These are phyloP conservation scores for Tetramorium bicarinatum DNA, from an alignment of 2,888 invertebrate genomes.

Conservation along the genomic window DNA sequence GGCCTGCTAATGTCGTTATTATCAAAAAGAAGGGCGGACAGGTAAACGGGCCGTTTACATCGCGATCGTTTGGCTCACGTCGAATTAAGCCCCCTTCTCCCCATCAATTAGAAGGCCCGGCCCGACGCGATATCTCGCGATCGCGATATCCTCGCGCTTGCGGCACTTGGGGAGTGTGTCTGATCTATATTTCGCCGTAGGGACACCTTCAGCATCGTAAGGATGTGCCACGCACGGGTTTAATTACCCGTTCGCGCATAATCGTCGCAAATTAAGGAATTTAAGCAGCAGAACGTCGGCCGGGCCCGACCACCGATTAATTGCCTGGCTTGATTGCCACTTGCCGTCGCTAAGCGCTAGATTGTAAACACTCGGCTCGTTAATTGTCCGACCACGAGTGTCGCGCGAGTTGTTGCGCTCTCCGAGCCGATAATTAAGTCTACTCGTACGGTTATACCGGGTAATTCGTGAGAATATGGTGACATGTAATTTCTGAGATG, in stretches of 20 bases:
- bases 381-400: constrained; percentile 78
- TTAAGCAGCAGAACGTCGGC: constrained; percentile 71
- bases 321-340: constrained; percentile 81
- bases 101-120: constrained; percentile 39
- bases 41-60: constrained; percentile 12
- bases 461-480: not conserved
- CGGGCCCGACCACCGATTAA: constrained; percentile 76
- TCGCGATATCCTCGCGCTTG: constrained; percentile 16
- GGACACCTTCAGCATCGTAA: constrained; percentile 3
- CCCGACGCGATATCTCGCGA: constrained; percentile 24
- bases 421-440: constrained; percentile 72
- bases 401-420: constrained; percentile 71
- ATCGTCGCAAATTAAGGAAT: constrained; percentile 82
- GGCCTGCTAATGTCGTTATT: constrained; percentile 13
- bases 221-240: constrained; percentile 55
- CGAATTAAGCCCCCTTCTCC: constrained; percentile 24
- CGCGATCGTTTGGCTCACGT: constrained; percentile 22
- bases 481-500: not conserved
- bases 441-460: constrained; percentile 22
- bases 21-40: constrained; percentile 11
- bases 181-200: constrained; percentile 24
- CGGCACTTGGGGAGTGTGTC: not conserved
- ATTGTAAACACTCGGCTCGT: constrained; percentile 82
- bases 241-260: constrained; percentile 78
- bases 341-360: constrained; percentile 78